Percentiles rank a stretch among this genome's conserved stretches.
These are phyloP conservation scores for Phymatocera aterrima DNA, from an alignment of 2,888 invertebrate species.

Conservation along the genomic window DNA sequence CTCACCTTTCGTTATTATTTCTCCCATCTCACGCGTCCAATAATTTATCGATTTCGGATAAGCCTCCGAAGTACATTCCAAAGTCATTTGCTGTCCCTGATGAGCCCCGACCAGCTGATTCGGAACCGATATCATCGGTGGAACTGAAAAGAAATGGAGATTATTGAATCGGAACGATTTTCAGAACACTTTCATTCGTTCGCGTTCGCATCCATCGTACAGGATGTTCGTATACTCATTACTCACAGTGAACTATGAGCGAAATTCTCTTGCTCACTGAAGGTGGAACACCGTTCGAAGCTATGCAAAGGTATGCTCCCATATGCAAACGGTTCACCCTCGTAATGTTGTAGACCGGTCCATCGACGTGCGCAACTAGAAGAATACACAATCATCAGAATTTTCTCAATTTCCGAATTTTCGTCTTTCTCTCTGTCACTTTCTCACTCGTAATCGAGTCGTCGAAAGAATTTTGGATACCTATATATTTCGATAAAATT, in stretches of 20 bases:
- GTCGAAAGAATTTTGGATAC: no score
- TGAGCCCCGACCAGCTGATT: conserved; percentile 90
- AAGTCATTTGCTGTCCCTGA: conserved; percentile 83
- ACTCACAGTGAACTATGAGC: conserved; percentile 91
- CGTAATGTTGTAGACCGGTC: conserved; percentile 81
- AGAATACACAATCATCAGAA: conserved; percentile 49
- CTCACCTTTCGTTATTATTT: conserved; percentile 87
- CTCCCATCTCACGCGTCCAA: conserved; percentile 86
- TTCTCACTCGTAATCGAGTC: no score
- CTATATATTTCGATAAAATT: no score
- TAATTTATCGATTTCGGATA: conserved; percentile 92
- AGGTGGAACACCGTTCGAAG: conserved; percentile 90
- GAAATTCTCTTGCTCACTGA: conserved; percentile 92
- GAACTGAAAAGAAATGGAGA: conserved; percentile 78
- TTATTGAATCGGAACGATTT: no score
- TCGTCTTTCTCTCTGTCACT: no score
- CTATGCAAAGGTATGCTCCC: conserved; percentile 87
- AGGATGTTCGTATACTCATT: conserved; percentile 51
- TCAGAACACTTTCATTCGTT: no score
- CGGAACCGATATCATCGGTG: conserved; percentile 89
- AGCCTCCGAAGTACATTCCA: conserved; percentile 91
- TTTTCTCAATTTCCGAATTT: background rate
- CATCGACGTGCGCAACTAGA: conserved; percentile 80
- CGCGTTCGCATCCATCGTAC: no score
- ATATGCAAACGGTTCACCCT: conserved; percentile 85